Evolutionary conservation across 2,113 vertebrate genomes (phyloP), one percentile per base, ranked within the genome.

Genomic region (Eulemur macaco): DNA sequence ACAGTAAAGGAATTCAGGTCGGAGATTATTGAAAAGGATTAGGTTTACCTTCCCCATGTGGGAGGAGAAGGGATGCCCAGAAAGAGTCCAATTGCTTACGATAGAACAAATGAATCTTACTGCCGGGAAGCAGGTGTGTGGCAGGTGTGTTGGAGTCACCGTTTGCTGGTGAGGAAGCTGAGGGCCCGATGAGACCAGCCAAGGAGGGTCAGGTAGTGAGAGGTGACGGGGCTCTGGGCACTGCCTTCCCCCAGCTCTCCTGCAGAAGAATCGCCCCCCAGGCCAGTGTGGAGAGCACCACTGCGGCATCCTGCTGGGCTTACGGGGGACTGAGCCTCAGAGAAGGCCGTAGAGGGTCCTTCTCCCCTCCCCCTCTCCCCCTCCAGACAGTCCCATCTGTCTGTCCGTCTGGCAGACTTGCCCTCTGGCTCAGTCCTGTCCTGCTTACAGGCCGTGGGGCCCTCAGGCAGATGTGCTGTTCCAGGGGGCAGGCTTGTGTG

Each of bases 241-340:
- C 42, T 31, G 0, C 25, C 15, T 12, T 37, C 8, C 18, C 7
- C 31, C 5, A 56, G 14, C 3, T 47, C 1, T 13, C 71, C 60
- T 8, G 3, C 39, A 52, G 54, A 69, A 50, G 5, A 77, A 42
- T 8, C 3, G 1, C 37, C 12, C 20, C 27, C 64, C 37, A 34
- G 8, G 3, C 73, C 31, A 31, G 23, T 20, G 34, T 42, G 12
- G 23, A 27, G 4, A 78, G 14, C 14, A 8, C n/a, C 10, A 18
- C 4, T 31, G 31, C 91, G 3, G 18, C 29, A 11, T n/a, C 54
- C 80, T 60, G 27, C 29, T 58, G 23, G 56, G 42, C 58, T 58
- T 58, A 15, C 7, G 17, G 27, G 56, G 37, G 34, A 45, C n/a
- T 58, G 31, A 74, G 7, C 66, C 42, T n/a, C 84, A 21, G 21